These are phyloP conservation scores for Stenodema calcarata DNA, from an alignment of 2,888 invertebrate species.

Conservation along the genomic window DNA sequence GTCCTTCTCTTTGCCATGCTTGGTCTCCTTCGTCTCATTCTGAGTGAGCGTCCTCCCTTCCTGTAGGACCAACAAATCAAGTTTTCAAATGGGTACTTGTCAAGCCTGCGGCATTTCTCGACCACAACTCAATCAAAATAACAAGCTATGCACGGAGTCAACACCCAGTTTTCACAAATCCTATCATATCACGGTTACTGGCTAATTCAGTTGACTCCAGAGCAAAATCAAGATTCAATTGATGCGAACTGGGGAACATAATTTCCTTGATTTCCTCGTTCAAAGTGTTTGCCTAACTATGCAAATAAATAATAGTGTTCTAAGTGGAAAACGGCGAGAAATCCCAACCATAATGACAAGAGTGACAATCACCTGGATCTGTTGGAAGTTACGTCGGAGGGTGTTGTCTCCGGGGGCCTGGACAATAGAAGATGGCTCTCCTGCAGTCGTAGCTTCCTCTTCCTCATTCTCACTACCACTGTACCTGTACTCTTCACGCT, in stretches of 20 bases:
- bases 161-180: no score
- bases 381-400: conserved; percentile 94
- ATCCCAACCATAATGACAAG: no score
- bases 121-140: no score
- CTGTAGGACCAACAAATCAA: conserved; percentile 50
- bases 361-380: conserved; percentile 75
- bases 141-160: no score
- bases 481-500: conserved; percentile 70
- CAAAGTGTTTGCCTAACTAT: no score
- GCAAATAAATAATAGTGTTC: no score
- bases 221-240: no score
- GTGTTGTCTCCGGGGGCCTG: conserved; percentile 93
- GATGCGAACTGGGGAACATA: no score
- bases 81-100: not conserved
- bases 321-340: no score
- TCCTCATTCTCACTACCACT: conserved; percentile 98
- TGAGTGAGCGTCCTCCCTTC: conserved; percentile 67
- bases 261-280: no score
- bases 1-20: conserved; percentile 61
- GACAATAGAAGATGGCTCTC: conserved; percentile 94
- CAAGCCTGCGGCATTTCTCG: not conserved
- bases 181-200: no score
- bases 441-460: conserved; percentile 89
- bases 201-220: no score
- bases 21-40: conserved; percentile 61